Evolutionary conservation across 2,797 vertebrate species (phyloP), one percentile per base, ranked within the genome.

Genomic region (Pipistrellus pipistrellus): DNA sequence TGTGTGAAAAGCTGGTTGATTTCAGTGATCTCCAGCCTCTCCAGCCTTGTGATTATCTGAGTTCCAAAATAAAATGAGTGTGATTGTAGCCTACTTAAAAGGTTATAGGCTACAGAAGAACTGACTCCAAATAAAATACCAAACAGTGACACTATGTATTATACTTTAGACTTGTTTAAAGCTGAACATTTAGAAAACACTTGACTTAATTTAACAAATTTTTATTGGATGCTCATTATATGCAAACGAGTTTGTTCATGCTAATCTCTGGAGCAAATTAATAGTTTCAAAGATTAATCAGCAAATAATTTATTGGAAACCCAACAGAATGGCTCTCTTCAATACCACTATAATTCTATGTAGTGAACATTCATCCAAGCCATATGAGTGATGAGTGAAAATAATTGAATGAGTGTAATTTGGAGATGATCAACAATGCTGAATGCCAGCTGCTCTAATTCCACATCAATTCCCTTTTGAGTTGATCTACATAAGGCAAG

Each of bases 41-140:
- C 80, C 38, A 88, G 66, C 51, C 69, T 92, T 17, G n/a, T 73
- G 88, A 89, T 59, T 95, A 89, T 91, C 90, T 7, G 14, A 55
- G 57, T 91, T 97, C 90, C 78, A 86, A 88, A 90, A 84, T 11
- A 86, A 84, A 95, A 77, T 30, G 11, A 87, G 51, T 85, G n/a
- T 95, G 90, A 96, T 96, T 92, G 91, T 71, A 89, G 88, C n/a
- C 44, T 81, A n/a, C 44, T 91, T 94, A 93, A 92, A 95, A 85
- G 64, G 77, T 91, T 95, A 85, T 13, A 76, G 86, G 71, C n/a
- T 92, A 32, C 62, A 81, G 89, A 85, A 93, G 8, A 48, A 59
- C 38, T 64, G 80, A 85, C 48, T 94, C 55, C 80, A 95, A 82
- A 57, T 81, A 53, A 86, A 88, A 95, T 82, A 57, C 30, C 32